Conservation (phyloP, 2,797 vertebrate species). For the Myotis myotis region DNA sequence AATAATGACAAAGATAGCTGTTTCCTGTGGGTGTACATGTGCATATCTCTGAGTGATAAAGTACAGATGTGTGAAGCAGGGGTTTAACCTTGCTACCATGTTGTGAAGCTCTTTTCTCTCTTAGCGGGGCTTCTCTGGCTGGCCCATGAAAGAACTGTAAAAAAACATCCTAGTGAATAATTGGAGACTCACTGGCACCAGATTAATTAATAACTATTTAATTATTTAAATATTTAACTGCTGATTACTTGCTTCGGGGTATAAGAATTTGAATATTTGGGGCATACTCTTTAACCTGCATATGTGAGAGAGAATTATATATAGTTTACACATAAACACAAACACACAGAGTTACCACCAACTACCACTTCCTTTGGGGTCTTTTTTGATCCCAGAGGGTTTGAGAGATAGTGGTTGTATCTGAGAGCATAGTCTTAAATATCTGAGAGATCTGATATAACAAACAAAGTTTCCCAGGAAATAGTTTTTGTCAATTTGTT, state of each 20-base stretch:
- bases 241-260: constrained; percentile 22
- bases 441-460: constrained; percentile 18
- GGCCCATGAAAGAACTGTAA: not conserved
- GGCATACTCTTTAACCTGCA: not conserved
- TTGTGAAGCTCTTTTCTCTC: not conserved
- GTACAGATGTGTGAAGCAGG: not conserved
- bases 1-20: constrained; percentile 34
- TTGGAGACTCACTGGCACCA: not conserved
- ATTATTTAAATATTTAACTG: constrained; percentile 54
- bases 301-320: not conserved
- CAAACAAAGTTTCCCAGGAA: not conserved
- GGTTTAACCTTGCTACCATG: not conserved
- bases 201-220: constrained; percentile 23
- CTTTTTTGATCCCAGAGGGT: not conserved
- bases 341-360: not conserved
- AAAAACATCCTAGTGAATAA: constrained; percentile 13
- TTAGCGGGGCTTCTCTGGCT: not conserved
- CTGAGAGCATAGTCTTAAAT: not conserved
- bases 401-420: not conserved
- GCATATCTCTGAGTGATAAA: not conserved
- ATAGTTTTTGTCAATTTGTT: constrained; percentile 13
- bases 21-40: not conserved
- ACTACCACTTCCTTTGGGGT: not conserved
- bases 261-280: constrained; percentile 26
- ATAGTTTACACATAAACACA: not conserved